Evolutionary conservation across 2,797 vertebrate genomes (phyloP), one percentile per base, ranked within the genome.

Genomic region (Poeciliopsis turneri): DNA sequence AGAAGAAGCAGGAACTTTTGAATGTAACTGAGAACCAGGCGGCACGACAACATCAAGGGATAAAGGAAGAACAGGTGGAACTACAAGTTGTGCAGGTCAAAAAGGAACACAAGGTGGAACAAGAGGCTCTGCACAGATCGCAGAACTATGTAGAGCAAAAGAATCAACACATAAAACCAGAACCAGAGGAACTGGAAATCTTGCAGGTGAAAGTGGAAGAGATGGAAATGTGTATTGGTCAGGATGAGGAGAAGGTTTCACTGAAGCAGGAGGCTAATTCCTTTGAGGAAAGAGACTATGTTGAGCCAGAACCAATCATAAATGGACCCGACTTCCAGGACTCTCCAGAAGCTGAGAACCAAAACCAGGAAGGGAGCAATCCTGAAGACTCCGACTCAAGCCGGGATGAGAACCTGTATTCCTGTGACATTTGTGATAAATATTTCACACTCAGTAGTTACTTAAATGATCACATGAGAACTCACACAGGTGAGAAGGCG

Each of bases 401-500:
- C 64, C 36, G 36, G 23, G 36, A 68, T 25, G 64, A 68, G 64
- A 41, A 41, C 36, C 36, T 39, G 36, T 68, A 68, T 25, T 68
- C 64, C 11, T 68, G 64, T 68, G 64, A 68, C 5, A 10, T 68
- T 5, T 68, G 64, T 41, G 36, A 68, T 25, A 68, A 68, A 41
- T 41, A 68, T 68, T 68, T 68, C 20, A 68, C 64, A 41, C 64
- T 68, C 64, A 68, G 36, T 5, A 41, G 64, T 41, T 68, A 39
- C 36, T n/a, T 68, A 68, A 68, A 41, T 13, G 64, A 68, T 68
- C 64, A 68, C 64, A 68, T 41, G 36, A 41, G 64, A 68, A 68
- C 36, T 41, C 64, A 68, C 64, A 25, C 36, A 25, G 10, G 64
- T 12, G 64, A 68, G 64, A 68, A 68, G 36, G 20, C 36, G 12